phyloP scores from a whole-genome alignment of 2,888 invertebrate genomes.

The Tipula lateralis region DNA sequence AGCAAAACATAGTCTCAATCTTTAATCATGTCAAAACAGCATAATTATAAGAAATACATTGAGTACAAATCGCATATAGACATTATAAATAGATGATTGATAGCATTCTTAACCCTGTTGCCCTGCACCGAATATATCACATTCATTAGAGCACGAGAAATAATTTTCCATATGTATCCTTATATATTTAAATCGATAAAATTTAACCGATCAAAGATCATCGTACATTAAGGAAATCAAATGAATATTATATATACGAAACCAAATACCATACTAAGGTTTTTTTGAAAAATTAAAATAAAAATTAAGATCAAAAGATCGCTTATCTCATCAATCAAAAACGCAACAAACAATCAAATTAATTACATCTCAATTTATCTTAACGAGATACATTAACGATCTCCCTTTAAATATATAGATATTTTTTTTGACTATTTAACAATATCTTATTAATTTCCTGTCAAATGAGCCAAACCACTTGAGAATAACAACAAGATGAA shows the following conservation, averaged over 20 bases:
- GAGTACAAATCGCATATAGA: background rate
- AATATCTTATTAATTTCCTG: background rate
- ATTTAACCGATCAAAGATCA: background rate
- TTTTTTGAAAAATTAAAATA: background rate
- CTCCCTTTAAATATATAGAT: background rate
- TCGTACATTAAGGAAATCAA: background rate
- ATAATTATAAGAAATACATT: background rate
- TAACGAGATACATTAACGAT: background rate
- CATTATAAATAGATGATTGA: background rate
- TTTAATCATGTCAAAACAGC: background rate
- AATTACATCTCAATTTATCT: background rate
- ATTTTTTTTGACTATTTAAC: background rate
- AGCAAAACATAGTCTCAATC: background rate
- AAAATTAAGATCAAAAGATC: background rate
- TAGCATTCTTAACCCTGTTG: background rate
- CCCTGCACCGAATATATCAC: background rate
- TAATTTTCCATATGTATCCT: background rate
- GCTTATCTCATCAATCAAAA: background rate
- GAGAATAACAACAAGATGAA: background rate
- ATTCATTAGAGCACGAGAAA: background rate
- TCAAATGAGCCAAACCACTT: background rate
- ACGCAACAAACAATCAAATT: constrained; percentile 14
- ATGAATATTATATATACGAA: background rate
- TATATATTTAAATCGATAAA: background rate
- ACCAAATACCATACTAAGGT: background rate